Base-by-base conservation (phyloP, 2,888 invertebrate genomes). In the Sycophila texana region DNA sequence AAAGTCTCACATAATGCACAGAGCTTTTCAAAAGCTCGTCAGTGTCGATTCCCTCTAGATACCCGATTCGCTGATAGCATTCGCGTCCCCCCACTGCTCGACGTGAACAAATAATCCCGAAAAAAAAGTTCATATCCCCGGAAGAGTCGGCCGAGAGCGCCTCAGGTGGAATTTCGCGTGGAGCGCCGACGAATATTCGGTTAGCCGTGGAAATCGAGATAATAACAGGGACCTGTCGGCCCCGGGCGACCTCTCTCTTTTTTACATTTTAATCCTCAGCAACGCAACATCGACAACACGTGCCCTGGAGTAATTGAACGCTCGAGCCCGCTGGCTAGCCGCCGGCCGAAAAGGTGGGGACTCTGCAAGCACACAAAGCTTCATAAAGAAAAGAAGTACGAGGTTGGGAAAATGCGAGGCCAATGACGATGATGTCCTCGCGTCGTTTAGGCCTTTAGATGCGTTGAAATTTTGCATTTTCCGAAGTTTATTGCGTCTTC, bases 191-290 rank as follows among this genome's bases (percentile, higher is more conserved):
- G 53, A 77, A 77, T 26, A 26, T 77, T 53, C 60, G 53, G 60
- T 77, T 77, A 77, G 57, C 58, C 53, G 20, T 61, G 30, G 66
- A 78, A 79, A 82, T 83, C 80, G 82, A 82, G 78, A 77, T 81
- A 77, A 81, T 77, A 75, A 82, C 76, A 22, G 61, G 63, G 61
- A 26, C 30, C 55, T 57, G 57, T 58, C 55, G 55, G 71, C 47
- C 70, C 58, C 55, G 22, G 57, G 65, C 61, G 66, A 66, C 65
- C 72, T 60, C 72, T 49, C 74, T 60, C 74, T 79, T 80, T 82
- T 82, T 79, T 76, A 82, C 81, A 75, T 84, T 83, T 83, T 80
- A 84, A 85, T 83, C 83, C 83, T 61, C 47, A 53, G 18, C 7
- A 67, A 13, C 20, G 30, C 61, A 14, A 26, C 61, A 39, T 18